Evolutionary conservation across 1,140 invertebrate genomes (phyloP).

Genomic region (Drosophila ogumai): DNA sequence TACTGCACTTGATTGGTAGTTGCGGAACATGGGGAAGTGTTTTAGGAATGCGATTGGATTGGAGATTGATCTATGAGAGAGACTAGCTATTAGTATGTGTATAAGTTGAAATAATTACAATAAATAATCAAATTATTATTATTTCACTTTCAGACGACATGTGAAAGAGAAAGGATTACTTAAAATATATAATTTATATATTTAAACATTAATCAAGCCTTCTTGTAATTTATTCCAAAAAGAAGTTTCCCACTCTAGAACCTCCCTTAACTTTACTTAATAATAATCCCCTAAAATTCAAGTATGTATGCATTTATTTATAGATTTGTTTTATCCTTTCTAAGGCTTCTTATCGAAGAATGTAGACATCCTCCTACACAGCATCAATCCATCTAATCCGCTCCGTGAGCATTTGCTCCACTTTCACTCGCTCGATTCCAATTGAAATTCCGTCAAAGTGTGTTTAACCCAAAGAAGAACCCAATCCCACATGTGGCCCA

Average conservation of each 20-base stretch:
- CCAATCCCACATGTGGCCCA: constrained; percentile 31
- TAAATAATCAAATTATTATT: neutral
- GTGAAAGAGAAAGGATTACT: neutral
- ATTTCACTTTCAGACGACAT: neutral
- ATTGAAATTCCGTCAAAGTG: constrained; percentile 44
- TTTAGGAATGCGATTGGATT: neutral
- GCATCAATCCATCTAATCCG: constrained; percentile 6
- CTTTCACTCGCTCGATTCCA: constrained; percentile 6
- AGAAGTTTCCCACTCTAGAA: neutral
- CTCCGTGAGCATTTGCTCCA: neutral
- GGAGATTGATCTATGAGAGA: neutral
- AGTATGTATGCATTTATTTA: neutral
- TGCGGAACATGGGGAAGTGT: neutral
- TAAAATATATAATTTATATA: neutral
- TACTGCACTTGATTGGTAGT: constrained; percentile 24
- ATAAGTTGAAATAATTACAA: neutral
- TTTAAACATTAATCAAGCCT: neutral
- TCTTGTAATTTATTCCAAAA: too few species aligned
- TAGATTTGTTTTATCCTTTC: constrained; percentile 8
- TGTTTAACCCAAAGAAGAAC: constrained; percentile 30
- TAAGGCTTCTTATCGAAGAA: too few species aligned
- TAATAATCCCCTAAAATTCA: neutral
- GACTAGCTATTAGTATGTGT: too few species aligned
- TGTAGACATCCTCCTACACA: neutral
- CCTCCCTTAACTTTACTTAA: neutral